Conservation (phyloP, 2,113 vertebrate genomes). For the Hydrolagus affinis region DNA sequence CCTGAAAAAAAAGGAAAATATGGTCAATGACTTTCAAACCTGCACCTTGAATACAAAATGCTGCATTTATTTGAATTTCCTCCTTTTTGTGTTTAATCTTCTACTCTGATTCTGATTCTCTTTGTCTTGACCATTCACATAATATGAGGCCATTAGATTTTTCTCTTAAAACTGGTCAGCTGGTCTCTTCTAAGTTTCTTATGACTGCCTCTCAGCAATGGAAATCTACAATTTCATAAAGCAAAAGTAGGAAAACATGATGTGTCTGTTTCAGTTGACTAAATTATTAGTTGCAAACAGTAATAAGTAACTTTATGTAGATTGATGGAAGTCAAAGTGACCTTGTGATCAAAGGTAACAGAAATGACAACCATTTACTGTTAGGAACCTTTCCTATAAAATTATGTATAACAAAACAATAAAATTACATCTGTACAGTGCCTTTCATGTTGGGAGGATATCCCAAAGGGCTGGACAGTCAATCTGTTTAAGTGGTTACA, state of each 20-base stretch:
- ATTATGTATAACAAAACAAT: too few species aligned
- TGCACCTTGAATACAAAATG: not conserved
- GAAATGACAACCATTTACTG: not conserved
- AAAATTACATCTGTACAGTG: too few species aligned
- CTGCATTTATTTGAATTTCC: not conserved
- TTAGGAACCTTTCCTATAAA: not conserved
- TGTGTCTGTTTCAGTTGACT: slow-evolving; percentile 5
- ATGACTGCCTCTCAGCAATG: slow-evolving; percentile 6
- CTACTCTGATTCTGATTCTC: not conserved
- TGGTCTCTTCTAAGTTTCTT: not conserved
- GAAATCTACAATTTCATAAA: slow-evolving; percentile 1
- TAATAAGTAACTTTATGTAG: not conserved
- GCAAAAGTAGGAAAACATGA: too few species aligned
- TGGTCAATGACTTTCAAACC: not conserved
- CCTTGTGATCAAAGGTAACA: slow-evolving; percentile 7
- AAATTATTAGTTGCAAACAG: not conserved
- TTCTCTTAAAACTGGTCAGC: not conserved
- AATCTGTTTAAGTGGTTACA: not conserved
- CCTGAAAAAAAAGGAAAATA: slow-evolving; percentile 3
- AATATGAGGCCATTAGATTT: not conserved
- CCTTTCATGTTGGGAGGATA: not conserved
- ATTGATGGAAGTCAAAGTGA: slow-evolving; percentile 4
- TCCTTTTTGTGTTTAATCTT: not conserved
- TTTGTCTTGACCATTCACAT: not conserved
- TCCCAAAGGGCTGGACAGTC: too few species aligned